Evolutionary conservation across 1,140 invertebrate species (phyloP).

Genomic region (Tetramorium simillimum): DNA sequence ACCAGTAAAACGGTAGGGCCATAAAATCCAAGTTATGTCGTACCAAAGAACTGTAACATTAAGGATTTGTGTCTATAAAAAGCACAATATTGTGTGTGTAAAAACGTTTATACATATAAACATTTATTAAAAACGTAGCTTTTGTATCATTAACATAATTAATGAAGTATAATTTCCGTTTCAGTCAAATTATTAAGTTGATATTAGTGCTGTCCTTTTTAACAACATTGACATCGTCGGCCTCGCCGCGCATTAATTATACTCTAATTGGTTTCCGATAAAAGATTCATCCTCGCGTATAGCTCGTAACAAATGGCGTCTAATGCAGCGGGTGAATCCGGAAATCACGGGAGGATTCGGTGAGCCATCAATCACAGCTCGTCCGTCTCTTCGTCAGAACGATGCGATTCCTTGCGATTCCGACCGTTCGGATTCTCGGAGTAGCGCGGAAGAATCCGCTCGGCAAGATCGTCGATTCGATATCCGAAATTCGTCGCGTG

Average conservation of each 20-base stretch:
- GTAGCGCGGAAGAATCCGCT: neutral
- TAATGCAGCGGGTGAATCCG: conserved; percentile 44
- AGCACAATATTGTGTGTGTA: too few species aligned
- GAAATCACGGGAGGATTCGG: conserved; percentile 32
- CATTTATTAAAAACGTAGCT: neutral
- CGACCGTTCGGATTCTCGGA: conserved; percentile 6
- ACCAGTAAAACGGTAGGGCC: too few species aligned
- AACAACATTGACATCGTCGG: neutral
- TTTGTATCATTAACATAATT: neutral
- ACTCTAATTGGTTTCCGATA: conserved; percentile 57
- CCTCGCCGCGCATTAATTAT: conserved; percentile 15
- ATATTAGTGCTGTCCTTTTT: neutral
- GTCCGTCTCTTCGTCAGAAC: conserved; percentile 31
- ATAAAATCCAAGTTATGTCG: neutral
- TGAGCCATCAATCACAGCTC: conserved; percentile 47
- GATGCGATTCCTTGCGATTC: conserved; percentile 23
- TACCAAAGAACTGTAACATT: neutral
- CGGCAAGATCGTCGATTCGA: conserved; percentile 47
- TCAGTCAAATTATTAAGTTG: neutral
- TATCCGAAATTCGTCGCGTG: conserved; percentile 51
- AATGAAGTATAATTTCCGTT: neutral
- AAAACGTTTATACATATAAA: too few species aligned
- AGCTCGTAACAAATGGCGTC: conserved; percentile 28
- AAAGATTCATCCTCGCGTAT: conserved; percentile 36
- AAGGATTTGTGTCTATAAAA: neutral